Evolutionary conservation across 2,797 vertebrate genomes (phyloP), one percentile per base, ranked within the genome.

Genomic region (Thamnophis elegans): DNA sequence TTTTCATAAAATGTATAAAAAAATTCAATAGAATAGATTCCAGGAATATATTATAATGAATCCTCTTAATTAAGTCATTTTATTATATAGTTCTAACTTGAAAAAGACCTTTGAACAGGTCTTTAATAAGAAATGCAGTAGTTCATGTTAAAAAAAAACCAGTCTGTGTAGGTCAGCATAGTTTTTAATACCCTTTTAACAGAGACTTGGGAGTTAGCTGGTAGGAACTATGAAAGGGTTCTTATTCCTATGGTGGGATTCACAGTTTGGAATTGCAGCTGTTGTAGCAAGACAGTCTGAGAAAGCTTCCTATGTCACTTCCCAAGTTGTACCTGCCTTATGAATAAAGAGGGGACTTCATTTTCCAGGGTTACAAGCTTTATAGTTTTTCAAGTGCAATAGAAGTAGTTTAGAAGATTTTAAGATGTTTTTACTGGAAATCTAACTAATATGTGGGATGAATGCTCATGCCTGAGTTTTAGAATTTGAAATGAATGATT

Each of bases 361-460:
- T 92, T 95, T 93, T 82, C 89, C 85, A 55, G 26, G 82, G 65
- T 56, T 93, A 87, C 56, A 93, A 87, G 85, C 55, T 95, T 92
- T 95, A 73, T 18, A 90, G 54, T 92, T 94, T 94, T 92, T 96
- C 65, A 90, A 94, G 60, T 91, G 85, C 78, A 94, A 62, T 91
- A 96, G 89, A 93, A 94, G 93, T 93, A 86, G 60, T 96, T 94
- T 85, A 86, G 94, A 95, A 93, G 87, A 95, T 89, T 94, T 53
- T 85, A 92, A 94, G 89, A 94, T 91, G 92, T 95, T 95, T 94
- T 93, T 59, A 59, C 91, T 94, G 1, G 51, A 91, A 95, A 87
- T 26, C n/a, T 51, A 85, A 85, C 1, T 93, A 1, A 95, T 92
- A 93, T 94, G 82, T 92, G 93, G 92, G 92, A 89, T 96, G 94